Base-by-base conservation (phyloP, 2,113 vertebrate species). In the Carassius auratus region DNA sequence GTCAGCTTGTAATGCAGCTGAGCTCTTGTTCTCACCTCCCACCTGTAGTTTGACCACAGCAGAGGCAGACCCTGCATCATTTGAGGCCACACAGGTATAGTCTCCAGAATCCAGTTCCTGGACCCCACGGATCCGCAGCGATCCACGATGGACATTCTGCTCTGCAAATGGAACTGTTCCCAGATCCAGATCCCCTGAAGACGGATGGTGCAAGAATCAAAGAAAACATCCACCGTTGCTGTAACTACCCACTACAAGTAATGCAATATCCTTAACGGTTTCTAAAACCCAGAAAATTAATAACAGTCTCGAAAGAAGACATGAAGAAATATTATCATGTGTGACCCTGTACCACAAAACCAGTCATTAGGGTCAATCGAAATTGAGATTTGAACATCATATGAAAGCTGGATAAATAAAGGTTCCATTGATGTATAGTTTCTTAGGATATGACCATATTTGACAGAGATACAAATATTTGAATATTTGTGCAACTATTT, bases 1-100 rank as follows among this genome's bases (percentile, higher is more conserved):
- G 55, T 57, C 26, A 57, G 76, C 52, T 21, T 79, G 23, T 71
- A 59, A 59, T 33, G 38, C 42, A 62, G 59, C 23, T 23, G 50
- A 38, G 52, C 68, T 57, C 68, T 83, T 38, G 12, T 86, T 81
- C 96, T 97, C 90, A 99, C 97, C 86, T 74, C 97, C 97, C 77
- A 98, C 94, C 0, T 94, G 92, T 92, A 99, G 93, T 14, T 3
- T 84, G 33, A 97, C 93, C 8, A 86, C 85, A 0, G 94, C 92
- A 0, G 93, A 89, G 15, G 95, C 87, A 0, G 84, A 71, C 0
- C 97, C 96, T 0, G 94, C 91, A 76, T 95, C 87, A 1, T 92
- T 94, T 2, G 94, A 92, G 0, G 96, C 97, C n/a, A 93, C 91
- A 45, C 97, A 99, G 88, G 88, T 83, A 26, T 97, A 99, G 59